A percentile compares a stretch with the other conserved stretches of the same genome.
Evolutionary conservation across 2,797 vertebrate species (phyloP).

Genomic region (Salmo trutta): DNA sequence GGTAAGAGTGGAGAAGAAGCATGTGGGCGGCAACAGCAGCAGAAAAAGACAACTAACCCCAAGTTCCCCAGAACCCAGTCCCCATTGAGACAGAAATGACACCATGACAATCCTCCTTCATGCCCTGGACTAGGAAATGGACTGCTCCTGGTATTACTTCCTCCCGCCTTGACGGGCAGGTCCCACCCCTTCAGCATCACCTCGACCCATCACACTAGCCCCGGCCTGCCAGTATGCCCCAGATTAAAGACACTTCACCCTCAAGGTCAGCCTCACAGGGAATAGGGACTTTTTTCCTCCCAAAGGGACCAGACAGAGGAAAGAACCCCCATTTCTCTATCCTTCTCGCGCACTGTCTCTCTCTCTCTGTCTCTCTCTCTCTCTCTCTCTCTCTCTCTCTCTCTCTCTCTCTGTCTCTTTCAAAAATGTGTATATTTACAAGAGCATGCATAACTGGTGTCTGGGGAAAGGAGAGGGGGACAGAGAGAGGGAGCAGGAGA

Average conservation of each 20-base stretch:
- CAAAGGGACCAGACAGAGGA: constrained; percentile 9
- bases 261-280: constrained; percentile 83
- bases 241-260: constrained; percentile 81
- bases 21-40: constrained; percentile 50
- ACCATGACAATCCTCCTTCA: constrained; percentile 67
- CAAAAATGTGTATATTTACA: constrained; percentile 96
- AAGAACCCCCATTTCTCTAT: constrained; percentile 24
- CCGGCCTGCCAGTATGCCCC: constrained; percentile 78
- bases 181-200: constrained; percentile 78
- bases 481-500: constrained; percentile 87
- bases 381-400: constrained; percentile 31
- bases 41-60: constrained; percentile 54
- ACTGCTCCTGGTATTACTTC: constrained; percentile 66
- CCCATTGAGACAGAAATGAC: constrained; percentile 60
- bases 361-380: constrained; percentile 14
- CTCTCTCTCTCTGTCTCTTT: neutral
- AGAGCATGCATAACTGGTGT: constrained; percentile 90
- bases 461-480: constrained; percentile 77
- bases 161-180: constrained; percentile 77
- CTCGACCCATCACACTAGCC: constrained; percentile 66
- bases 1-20: constrained; percentile 40
- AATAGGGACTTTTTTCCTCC: constrained; percentile 56
- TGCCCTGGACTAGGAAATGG: constrained; percentile 69
- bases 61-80: constrained; percentile 51
- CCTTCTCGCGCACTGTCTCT: constrained; percentile 18